Base-by-base conservation (phyloP, 2,797 vertebrate species). In the Macroramphosus scolopax region DNA sequence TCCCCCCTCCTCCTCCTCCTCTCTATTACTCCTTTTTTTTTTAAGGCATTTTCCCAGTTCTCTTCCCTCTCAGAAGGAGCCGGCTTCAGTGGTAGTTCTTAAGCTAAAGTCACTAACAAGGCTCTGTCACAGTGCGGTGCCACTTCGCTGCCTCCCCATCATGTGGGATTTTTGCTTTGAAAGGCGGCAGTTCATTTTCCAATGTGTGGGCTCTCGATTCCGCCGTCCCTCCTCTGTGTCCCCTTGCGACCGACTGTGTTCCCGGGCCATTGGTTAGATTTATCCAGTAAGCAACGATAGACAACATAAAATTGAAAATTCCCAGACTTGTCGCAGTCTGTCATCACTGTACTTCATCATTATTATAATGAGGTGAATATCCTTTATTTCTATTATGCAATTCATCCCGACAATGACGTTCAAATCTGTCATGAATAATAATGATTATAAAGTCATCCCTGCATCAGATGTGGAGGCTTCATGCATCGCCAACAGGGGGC, bases 51-150 rank as follows among this genome's bases (percentile, higher is more conserved):
- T 53, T 42, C 51, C 55, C 28, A 37, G 36, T 55, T 48, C 30
- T 43, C 48, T 38, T n/a, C 51, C 34, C 30, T 60, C 57, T 57
- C 55, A 5, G n/a, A 68, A 68, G 29, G 43, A 80, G 54, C 68
- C 63, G 51, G 49, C 75, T 70, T 51, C 63, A 50, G 75, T 60
- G 31, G 68, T 62, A 78, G 81, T 84, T 82, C 72, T 87, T 82
- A 75, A 73, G 60, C 77, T 72, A 68, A 72, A 84, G 77, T 80
- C 73, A 59, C 83, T 87, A 87, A 87, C 85, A 89, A 85, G 85
- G 46, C 58, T 22, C 79, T 65, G 78, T 84, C 82, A 83, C 74
- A 75, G 68, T 51, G 66, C 66, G 61, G 81, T 77, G 75, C 80
- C 82, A 85, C 83, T 81, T 76, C 62, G 50, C 68, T 80, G 85